Conservation (phyloP, 2,113 vertebrate genomes). For the Marmota monax region DNA sequence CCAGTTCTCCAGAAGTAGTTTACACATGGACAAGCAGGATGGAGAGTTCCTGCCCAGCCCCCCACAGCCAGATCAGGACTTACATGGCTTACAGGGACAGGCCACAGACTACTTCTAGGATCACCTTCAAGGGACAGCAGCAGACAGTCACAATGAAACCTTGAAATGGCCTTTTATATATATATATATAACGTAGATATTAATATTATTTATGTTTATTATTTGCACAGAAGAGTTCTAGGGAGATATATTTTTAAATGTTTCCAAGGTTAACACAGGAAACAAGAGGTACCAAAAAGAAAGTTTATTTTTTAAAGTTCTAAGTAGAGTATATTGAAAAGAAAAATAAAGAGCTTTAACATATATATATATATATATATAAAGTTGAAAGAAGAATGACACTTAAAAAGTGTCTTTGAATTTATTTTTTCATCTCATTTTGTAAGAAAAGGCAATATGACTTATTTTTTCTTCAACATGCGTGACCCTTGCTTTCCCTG, state of each 20-base stretch:
- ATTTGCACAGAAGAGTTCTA: constrained; percentile 94
- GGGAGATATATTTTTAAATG: constrained; percentile 88
- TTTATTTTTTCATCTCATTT: constrained; percentile 89
- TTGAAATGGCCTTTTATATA: constrained; percentile 85
- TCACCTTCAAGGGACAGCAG: constrained; percentile 54
- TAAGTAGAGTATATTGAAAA: constrained; percentile 86
- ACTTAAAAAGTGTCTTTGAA: constrained; percentile 83
- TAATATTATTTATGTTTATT: constrained; percentile 87
- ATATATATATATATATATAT: constrained; percentile 69
- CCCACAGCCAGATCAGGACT: constrained; percentile 74
- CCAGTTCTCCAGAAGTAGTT: constrained; percentile 84
- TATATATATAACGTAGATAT: constrained; percentile 82
- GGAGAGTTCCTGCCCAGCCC: constrained; percentile 72
- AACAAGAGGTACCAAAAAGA: constrained; percentile 86
- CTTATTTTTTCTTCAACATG: constrained; percentile 70
- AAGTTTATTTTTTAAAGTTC: constrained; percentile 87
- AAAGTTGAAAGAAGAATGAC: constrained; percentile 73
- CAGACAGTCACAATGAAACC: constrained; percentile 78
- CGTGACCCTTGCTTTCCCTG: constrained; percentile 70
- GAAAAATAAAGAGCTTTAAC: constrained; percentile 85
- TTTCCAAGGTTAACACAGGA: constrained; percentile 84
- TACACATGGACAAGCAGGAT: constrained; percentile 83
- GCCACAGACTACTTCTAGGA: constrained; percentile 80
- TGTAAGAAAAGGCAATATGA: constrained; percentile 82
- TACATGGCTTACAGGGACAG: constrained; percentile 69